Evolutionary conservation across 1,140 invertebrate species (phyloP), one percentile per base, ranked within the genome.

Genomic region (Oscheius sp.): DNA sequence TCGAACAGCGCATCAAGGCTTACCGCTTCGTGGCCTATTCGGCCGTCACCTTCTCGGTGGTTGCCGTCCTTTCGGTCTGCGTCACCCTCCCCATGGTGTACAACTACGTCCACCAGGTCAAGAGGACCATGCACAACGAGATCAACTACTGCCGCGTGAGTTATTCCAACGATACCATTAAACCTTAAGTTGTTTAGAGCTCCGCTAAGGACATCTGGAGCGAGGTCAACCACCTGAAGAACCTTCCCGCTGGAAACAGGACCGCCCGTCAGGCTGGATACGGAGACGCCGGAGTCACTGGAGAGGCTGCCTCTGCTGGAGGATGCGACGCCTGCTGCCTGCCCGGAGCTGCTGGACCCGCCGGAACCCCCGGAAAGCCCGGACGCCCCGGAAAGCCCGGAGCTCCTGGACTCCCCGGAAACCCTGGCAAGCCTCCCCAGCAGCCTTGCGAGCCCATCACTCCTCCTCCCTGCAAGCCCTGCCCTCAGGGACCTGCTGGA

Each of bases 131-230:
- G 72, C 52, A 67, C 42, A 58, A 74, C 65, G 75, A 76, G 72
- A 59, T 74, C 34, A 35, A 55, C 32, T 76, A 70, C 64, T 76
- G 75, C 73, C 10, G 52, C 13, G 38, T n/a, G n/a, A 26, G 18
- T 46, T 28, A 20, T 49, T 29, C 1, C 1, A 32, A 10, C n/a
- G 34, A 46, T 2, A 32, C 23, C 28, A 65, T 3, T 29, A 10
- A n/a, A 45, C 36, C 15, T 23, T 45, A 36, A 75, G 74, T 71
- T n/a, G n/a, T n/a, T n/a, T n/a, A n/a, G n/a, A n/a, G 75, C 52
- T 76, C 75, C 34, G 75, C 75, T 58, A 76, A 76, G 73, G 75
- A 76, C 34, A 76, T 76, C 65, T 76, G 75, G 75, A 61, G 73
- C 31, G 75, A 76, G 61, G 75, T 76, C 66, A 74, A 76, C 64